Percentiles rank a stretch among this genome's conserved stretches.
Conservation (phyloP, 2,888 invertebrate genomes). For the Agriopis marginaria region DNA sequence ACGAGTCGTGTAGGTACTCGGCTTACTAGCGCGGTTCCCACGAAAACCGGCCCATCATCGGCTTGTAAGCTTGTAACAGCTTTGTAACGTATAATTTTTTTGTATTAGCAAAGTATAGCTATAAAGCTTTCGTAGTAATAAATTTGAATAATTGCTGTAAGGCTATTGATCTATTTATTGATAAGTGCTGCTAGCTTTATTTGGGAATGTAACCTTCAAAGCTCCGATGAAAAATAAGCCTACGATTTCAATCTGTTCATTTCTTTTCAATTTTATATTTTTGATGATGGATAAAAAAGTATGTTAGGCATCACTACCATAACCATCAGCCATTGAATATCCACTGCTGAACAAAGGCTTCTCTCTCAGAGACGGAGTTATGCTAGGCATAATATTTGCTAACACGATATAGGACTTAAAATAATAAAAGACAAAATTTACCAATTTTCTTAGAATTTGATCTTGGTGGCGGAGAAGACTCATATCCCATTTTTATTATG, state of each 20-base stretch:
- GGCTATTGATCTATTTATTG: conserved; percentile 21
- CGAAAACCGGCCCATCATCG: conserved; percentile 59
- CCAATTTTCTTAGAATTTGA: too few relatives aligned
- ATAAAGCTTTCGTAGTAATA: conserved; percentile 26
- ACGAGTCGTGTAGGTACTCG: neutral
- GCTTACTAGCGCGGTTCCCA: conserved; percentile 57
- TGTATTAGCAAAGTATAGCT: conserved; percentile 46
- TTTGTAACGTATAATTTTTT: conserved; percentile 54
- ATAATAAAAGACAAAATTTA: too few relatives aligned
- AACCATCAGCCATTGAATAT: too few relatives aligned
- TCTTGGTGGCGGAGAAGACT: too few relatives aligned
- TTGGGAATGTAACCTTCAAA: conserved; percentile 17
- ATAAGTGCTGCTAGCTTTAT: conserved; percentile 11
- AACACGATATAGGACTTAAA: too few relatives aligned
- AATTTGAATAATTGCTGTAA: conserved; percentile 27
- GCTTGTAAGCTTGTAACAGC: conserved; percentile 33
- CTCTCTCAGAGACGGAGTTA: too few relatives aligned
- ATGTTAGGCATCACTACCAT: too few relatives aligned
- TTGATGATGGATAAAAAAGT: too few relatives aligned
- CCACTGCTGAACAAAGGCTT: too few relatives aligned
- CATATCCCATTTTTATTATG: too few relatives aligned
- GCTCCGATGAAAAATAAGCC: conserved; percentile 1
- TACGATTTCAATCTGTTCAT: neutral
- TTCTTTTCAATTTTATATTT: too few relatives aligned
- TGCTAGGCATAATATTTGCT: too few relatives aligned